Evolutionary conservation across 53 echinoderm and acorn worm genomes (phyloP), one percentile per base, ranked within the genome.

Genomic region (Stichopus horrens): DNA sequence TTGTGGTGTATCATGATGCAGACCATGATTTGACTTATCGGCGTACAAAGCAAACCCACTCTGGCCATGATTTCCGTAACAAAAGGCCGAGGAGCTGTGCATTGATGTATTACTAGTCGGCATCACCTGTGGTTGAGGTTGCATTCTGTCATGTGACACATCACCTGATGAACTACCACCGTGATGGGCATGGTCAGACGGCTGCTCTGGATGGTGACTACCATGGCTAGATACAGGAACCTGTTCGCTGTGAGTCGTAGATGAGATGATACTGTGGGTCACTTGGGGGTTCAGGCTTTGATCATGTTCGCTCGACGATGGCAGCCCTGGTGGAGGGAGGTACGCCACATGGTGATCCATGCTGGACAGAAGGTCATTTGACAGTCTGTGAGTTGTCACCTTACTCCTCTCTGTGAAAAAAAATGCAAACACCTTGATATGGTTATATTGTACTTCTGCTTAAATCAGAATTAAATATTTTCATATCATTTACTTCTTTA

Each of bases 311-410:
- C 67, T 71, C 0, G 68, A 73, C 7, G 66, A 11, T 53, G 86
- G 73, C n/a, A 73, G 86, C 6, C 68, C 68, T 21, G 86, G 68
- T 63, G 86, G 86, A 37, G 86, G 86, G n/a, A 73, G 86, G 58
- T 81, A 81, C n/a, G 81, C n/a, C 57, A 81, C 57, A 18, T 81
- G 81, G 19, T 81, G 81, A 14, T 81, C 81, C 81, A 81, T 81
- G 56, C 7, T 58, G 54, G 20, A 0, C n/a, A 0, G 19, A 18
- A 71, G 71, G 7, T 13, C 71, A 71, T 18, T 0, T 71, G 5
- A 71, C 5, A 20, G 71, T 71, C 71, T 71, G 71, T 20, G 71
- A 71, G 18, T 18, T 20, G 18, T 71, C 18, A 18, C 71, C 71
- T 1, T 6, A 71, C 71, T n/a, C 16, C 18, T 18, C 71, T 71